These are phyloP conservation scores for Felis chaus DNA, from an alignment of 2,113 vertebrate genomes.

Conservation along the genomic window DNA sequence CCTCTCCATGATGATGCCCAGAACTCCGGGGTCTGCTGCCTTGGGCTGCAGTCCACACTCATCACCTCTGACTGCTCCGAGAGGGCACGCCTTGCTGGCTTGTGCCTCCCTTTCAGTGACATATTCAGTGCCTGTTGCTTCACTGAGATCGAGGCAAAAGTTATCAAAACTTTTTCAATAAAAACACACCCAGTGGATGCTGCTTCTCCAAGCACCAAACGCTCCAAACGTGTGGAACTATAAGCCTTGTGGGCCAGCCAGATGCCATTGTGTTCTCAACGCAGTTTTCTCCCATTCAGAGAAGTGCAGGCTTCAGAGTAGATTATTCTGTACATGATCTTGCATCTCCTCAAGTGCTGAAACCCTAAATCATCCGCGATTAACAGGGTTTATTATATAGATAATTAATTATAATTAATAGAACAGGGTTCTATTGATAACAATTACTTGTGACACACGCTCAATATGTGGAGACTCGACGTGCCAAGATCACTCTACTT, in stretches of 20 bases:
- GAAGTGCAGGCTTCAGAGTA: neutral
- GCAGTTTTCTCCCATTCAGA: too few species aligned
- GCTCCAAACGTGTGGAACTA: accelerated
- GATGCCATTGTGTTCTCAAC: neutral
- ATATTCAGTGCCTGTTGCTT: too few species aligned
- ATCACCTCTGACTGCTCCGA: accelerated
- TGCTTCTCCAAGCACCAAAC: neutral
- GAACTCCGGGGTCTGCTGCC: too few species aligned
- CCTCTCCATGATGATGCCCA: accelerated
- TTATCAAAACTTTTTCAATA: too few species aligned
- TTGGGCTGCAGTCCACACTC: neutral
- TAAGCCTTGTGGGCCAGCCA: neutral
- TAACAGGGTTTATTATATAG: too few species aligned
- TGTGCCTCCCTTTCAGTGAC: neutral
- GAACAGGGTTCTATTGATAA: neutral
- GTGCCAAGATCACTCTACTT: neutral
- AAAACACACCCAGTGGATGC: neutral
- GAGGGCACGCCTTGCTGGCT: neutral
- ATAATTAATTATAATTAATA: too few species aligned
- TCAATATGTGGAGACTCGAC: neutral
- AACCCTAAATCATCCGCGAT: neutral
- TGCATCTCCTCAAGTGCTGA: neutral
- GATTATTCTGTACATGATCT: neutral
- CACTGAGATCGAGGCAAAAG: neutral
- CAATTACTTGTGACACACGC: too few species aligned